Evolutionary conservation across 2,113 vertebrate genomes (phyloP).

Genomic region (Mellivora capensis): DNA sequence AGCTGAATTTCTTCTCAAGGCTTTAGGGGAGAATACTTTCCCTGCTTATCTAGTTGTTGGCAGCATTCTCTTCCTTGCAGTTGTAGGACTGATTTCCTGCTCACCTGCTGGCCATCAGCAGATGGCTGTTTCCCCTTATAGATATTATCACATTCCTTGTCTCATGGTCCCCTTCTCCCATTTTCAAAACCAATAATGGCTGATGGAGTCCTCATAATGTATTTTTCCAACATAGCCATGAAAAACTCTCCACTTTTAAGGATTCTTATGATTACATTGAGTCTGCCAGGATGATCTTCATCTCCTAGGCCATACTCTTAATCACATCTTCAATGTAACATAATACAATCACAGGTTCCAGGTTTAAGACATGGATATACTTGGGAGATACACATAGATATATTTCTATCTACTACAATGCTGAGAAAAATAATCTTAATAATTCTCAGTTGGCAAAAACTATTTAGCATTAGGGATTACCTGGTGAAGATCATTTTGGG

Average conservation of each 20-base stretch:
- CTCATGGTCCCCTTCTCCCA: neutral
- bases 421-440: neutral
- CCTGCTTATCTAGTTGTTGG: neutral
- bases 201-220: neutral
- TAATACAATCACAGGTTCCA: neutral
- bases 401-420: neutral
- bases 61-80: neutral
- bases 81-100: neutral
- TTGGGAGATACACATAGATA: neutral
- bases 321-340: neutral
- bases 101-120: neutral
- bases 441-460: neutral
- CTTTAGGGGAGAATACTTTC: neutral
- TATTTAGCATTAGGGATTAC: neutral
- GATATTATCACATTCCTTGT: neutral
- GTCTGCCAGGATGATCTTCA: neutral
- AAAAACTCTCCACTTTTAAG: neutral
- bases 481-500: neutral
- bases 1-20: neutral
- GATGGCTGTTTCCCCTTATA: neutral
- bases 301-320: neutral
- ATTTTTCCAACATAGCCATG: neutral
- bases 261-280: neutral
- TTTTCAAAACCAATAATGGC: neutral
- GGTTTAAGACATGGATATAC: neutral